A percentile compares a stretch with the other conserved stretches of the same genome.
These are phyloP conservation scores for Cremastinae sp. DNA, from an alignment of 2,888 invertebrate genomes.

Conservation along the genomic window DNA sequence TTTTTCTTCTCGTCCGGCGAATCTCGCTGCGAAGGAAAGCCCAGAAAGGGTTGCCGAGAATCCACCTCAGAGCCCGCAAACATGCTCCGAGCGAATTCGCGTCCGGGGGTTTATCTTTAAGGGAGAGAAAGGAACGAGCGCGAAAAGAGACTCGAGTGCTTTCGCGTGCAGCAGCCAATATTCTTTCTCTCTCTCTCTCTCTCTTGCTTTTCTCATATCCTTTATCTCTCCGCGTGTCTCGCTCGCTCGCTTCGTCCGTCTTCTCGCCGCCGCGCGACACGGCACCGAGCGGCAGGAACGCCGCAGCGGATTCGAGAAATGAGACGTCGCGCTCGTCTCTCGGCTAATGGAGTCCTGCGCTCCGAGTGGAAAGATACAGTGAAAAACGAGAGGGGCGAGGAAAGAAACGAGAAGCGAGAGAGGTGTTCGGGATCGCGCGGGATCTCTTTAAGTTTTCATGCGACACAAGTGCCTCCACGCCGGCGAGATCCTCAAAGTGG, in stretches of 20 bases:
- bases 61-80: no score
- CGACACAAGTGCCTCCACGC: conserved; percentile 33
- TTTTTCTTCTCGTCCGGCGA: conserved; percentile 20
- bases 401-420: conserved; percentile 18
- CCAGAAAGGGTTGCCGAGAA: conserved; percentile 38
- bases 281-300: conserved; percentile 29
- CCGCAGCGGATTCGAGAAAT: conserved; percentile 65
- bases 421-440: conserved; percentile 60
- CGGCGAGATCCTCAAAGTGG: conserved; percentile 26
- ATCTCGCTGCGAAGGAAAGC: not conserved
- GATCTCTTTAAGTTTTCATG: conserved; percentile 53
- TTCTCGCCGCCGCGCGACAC: conserved; percentile 11
- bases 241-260: conserved; percentile 32
- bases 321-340: conserved; percentile 65
- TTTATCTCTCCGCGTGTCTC: conserved; percentile 4
- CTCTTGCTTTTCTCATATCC: conserved; percentile 23
- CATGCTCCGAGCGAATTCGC: no score
- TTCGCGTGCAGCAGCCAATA: conserved; percentile 47
- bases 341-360: conserved; percentile 57
- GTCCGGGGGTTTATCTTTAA: conserved; percentile 58
- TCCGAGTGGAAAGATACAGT: conserved; percentile 34
- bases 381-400: not conserved
- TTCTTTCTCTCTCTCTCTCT: conserved; percentile 25
- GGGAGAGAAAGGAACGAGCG: conserved; percentile 32
- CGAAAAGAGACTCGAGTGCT: conserved; percentile 32